Base-by-base conservation (phyloP, 2,888 invertebrate genomes). In the Meiosimyza platycephala region DNA sequence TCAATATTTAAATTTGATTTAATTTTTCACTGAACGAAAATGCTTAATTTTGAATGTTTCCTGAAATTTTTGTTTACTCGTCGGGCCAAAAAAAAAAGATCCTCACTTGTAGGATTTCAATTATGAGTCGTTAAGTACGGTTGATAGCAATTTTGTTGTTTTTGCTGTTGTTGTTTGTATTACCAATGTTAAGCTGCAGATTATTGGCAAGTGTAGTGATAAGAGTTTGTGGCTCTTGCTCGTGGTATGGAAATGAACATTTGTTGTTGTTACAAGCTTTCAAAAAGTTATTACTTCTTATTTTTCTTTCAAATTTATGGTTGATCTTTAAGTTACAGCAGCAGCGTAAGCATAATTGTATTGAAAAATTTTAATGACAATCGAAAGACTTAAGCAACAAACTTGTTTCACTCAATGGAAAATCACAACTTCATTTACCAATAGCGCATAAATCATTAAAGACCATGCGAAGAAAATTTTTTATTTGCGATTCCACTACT, bases 1-100 rank as follows among this genome's bases (percentile, higher is more conserved):
- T 60, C 52, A 52, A 51, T 69, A 69, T 69, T 62, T 52, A 18
- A 69, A 69, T 69, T 69, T 62, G 7, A 33, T 40, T 54, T 69
- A 40, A 9, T 40, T 40, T 40, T 40, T 40, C 3, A 7, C 6
- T 40, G 9, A 40, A 40, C 12, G 6, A 18, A 57, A 57, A 57
- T 5, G 57, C 18, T 18, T 22, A 28, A 3, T 22, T 22, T 57
- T 18, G 57, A 6, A 16, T 63, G 18, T 33, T 40, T 22, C 48
- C 11, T 63, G 9, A 40, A 40, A 40, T 40, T 6, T 9, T 2
- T 9, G 6, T 40, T 40, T 9, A 40, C 40, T 9, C 40, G 5
- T 7, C 9, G 40, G 40, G 40, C 40, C 40, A 1, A 9, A 40
- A 40, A 40, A 40, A 40, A 40, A 40, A 4, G 40, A 40, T 40